These are phyloP conservation scores for Phymanthus crucifer DNA, from an alignment of 92 coral and sea anemone genomes.

Conservation along the genomic window DNA sequence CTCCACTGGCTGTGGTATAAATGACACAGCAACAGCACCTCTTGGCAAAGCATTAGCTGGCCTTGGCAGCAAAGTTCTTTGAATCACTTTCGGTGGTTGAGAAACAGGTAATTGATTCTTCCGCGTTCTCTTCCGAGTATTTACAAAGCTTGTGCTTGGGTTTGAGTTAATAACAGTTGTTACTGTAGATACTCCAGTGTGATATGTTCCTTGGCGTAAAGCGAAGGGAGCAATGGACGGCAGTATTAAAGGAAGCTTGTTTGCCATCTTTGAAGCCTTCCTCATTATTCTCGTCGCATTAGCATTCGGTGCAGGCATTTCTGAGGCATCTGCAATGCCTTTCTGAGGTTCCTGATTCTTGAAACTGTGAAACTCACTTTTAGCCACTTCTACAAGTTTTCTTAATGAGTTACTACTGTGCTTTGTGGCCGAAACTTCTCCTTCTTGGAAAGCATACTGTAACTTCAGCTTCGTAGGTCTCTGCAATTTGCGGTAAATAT, in stretches of 20 bases:
- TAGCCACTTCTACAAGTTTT: constrained; percentile 78
- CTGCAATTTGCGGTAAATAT: constrained; percentile 77
- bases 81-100: constrained; percentile 57
- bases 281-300: constrained; percentile 46
- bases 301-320: constrained; percentile 38
- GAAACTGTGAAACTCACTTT: constrained; percentile 61
- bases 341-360: constrained; percentile 25
- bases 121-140: constrained; percentile 45
- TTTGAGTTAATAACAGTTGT: constrained; percentile 36
- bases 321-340: constrained; percentile 22
- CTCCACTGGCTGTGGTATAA: constrained; percentile 87
- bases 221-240: constrained; percentile 67
- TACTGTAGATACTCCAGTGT: constrained; percentile 16
- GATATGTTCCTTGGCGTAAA: constrained; percentile 22
- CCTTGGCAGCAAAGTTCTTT: constrained; percentile 86
- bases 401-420: constrained; percentile 67
- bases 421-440: constrained; percentile 38
- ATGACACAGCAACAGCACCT: constrained; percentile 85
- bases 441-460: constrained; percentile 68
- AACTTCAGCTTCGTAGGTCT: constrained; percentile 82
- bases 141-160: constrained; percentile 6
- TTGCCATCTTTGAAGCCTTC: constrained; percentile 62
- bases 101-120: constrained; percentile 54
- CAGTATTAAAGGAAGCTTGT: constrained; percentile 64
- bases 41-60: constrained; percentile 78